Evolutionary conservation across 2,797 vertebrate genomes (phyloP).

Genomic region (Chelonia mydas): DNA sequence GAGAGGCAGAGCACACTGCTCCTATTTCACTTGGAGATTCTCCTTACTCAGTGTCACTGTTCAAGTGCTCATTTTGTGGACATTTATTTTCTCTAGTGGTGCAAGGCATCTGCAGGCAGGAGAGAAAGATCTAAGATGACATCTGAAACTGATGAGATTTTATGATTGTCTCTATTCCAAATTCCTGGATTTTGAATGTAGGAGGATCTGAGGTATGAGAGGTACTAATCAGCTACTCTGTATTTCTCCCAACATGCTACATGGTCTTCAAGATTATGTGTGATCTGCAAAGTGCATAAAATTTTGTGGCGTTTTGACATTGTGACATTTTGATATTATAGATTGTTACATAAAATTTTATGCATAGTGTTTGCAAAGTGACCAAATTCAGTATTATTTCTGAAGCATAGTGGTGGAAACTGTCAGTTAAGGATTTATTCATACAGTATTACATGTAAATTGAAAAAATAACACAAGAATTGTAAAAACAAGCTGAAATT

Average conservation of each 20-base stretch:
- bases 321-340: neutral
- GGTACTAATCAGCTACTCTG: neutral
- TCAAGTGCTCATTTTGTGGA: neutral
- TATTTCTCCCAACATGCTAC: neutral
- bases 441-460: neutral
- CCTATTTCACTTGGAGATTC: neutral
- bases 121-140: neutral
- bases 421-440: neutral
- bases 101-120: neutral
- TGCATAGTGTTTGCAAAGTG: neutral
- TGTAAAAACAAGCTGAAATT: neutral
- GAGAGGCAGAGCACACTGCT: neutral
- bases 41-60: neutral
- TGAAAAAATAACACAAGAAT: fast-evolving
- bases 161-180: neutral
- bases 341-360: neutral
- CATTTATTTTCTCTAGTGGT: neutral
- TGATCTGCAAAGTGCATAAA: neutral
- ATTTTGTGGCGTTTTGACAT: neutral
- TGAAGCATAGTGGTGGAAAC: neutral
- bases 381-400: neutral
- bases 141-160: neutral
- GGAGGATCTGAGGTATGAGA: neutral
- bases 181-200: neutral
- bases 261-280: neutral